Percentiles rank a stretch among this genome's conserved stretches.
Conservation (phyloP, 1,140 invertebrate genomes). For the Trachymyrmex cornetzi region DNA sequence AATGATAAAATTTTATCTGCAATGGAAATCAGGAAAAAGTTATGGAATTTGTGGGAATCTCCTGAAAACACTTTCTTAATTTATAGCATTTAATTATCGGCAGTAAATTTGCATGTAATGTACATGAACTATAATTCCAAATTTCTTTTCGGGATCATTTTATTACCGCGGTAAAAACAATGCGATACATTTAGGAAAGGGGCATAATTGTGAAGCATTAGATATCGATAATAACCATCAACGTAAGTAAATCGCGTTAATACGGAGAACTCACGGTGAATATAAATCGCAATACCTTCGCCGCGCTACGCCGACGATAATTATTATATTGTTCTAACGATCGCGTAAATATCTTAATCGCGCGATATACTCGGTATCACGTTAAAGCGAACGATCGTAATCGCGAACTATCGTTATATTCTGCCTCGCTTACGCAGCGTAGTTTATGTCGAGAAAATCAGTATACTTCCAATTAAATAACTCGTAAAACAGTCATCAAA, state of each 20-base stretch:
- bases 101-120: neutral
- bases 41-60: too few relatives aligned
- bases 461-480: constrained; percentile 13
- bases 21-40: too few relatives aligned
- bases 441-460: constrained; percentile 42
- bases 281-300: constrained; percentile 10
- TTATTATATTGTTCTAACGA: constrained; percentile 36
- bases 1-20: too few relatives aligned
- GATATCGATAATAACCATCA: neutral
- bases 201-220: neutral
- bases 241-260: constrained; percentile 28
- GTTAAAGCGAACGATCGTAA: constrained; percentile 43
- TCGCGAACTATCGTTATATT: constrained; percentile 25
- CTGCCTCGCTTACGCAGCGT: neutral
- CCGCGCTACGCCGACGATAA: constrained; percentile 7
- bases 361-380: neutral
- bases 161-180: neutral
- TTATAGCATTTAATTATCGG: too few relatives aligned
- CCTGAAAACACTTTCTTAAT: too few relatives aligned
- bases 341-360: constrained; percentile 21
- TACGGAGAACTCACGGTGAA: neutral
- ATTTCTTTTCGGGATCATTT: neutral
- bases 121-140: neutral
- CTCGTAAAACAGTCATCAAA: constrained; percentile 43
- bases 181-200: neutral